phyloP scores from a whole-genome alignment of 1,140 invertebrate genomes.

The Himalopsyche phryganea region DNA sequence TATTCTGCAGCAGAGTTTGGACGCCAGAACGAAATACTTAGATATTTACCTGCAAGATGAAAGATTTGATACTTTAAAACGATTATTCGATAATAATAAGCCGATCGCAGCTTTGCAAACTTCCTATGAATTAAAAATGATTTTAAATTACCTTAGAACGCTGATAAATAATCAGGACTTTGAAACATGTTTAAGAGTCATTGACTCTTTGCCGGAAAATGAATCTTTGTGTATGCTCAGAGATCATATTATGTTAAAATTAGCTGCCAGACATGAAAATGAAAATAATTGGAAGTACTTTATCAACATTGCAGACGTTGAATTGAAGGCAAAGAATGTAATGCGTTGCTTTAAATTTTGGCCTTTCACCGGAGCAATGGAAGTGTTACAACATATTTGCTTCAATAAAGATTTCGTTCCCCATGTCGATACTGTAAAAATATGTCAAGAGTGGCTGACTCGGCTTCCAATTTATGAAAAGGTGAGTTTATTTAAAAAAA shows the following conservation, averaged over 20 bases:
- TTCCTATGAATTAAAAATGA: slow-evolving; percentile 43
- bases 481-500: slow-evolving; percentile 36
- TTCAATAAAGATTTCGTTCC: slow-evolving; percentile 40
- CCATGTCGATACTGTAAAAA: slow-evolving; percentile 41
- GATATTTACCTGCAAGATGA: slow-evolving; percentile 50
- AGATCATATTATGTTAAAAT: slow-evolving; percentile 48
- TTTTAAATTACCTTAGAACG: slow-evolving; percentile 42
- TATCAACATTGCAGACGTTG: slow-evolving; percentile 43
- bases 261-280: slow-evolving; percentile 43
- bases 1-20: slow-evolving; percentile 45
- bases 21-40: slow-evolving; percentile 45
- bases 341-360: slow-evolving; percentile 46
- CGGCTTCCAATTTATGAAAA: slow-evolving; percentile 50
- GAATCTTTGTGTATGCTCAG: slow-evolving; percentile 43
- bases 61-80: slow-evolving; percentile 45
- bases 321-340: slow-evolving; percentile 44
- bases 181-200: slow-evolving; percentile 44
- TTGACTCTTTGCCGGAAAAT: slow-evolving; percentile 45
- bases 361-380: slow-evolving; percentile 46
- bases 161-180: slow-evolving; percentile 44
- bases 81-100: slow-evolving; percentile 45
- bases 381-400: slow-evolving; percentile 45
- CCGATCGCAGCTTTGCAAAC: slow-evolving; percentile 48
- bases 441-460: slow-evolving; percentile 45
- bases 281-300: slow-evolving; percentile 49